Evolutionary conservation across 2,113 vertebrate species (phyloP), one percentile per base, ranked within the genome.

Genomic region (Cercocebus atys): DNA sequence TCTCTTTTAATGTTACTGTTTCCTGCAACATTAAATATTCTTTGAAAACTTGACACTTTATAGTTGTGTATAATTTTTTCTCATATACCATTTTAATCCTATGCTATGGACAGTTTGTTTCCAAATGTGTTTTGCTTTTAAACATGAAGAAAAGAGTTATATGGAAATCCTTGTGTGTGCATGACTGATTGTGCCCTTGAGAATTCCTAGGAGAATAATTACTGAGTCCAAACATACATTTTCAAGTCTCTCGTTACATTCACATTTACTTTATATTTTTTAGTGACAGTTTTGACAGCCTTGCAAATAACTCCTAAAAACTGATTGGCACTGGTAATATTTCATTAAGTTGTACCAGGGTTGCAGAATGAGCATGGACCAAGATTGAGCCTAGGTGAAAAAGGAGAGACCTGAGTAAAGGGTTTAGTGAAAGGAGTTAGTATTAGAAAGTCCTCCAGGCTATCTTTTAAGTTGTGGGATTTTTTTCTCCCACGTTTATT

Each of bases 41-140:
- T 80, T 84, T 76, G 79, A 84, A 89, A 82, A 73, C 20, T 64
- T 70, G 7, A 25, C 16, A 35, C 73, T 93, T 50, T 83, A 61
- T 64, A 50, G 2, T 7, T 82, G 25, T 81, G 3, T 72, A 18
- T 40, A 12, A 38, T 45, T 32, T 50, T 43, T 90, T 47, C 40
- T 70, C 45, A 38, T 30, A 30, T 40, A 25, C 70, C 20, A 4
- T 84, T 85, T 75, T 64, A 85, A 47, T 76, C 27, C 68, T 86
- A 6, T 78, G 8, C 38, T 90, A 32, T 73, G 88, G 35, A 66
- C 66, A 84, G 82, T 95, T 72, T 76, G 25, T 90, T 96, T 90
- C 30, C 83, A 93, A 35, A 91, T 88, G 59, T 57, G 59, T 97
- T 96, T 96, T 87, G 43, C 68, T 70, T 86, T 95, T 91, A 95